Evolutionary conservation across 2,888 invertebrate genomes (phyloP), one percentile per base, ranked within the genome.

Genomic region (Scaptomyza cyrtandrae): DNA sequence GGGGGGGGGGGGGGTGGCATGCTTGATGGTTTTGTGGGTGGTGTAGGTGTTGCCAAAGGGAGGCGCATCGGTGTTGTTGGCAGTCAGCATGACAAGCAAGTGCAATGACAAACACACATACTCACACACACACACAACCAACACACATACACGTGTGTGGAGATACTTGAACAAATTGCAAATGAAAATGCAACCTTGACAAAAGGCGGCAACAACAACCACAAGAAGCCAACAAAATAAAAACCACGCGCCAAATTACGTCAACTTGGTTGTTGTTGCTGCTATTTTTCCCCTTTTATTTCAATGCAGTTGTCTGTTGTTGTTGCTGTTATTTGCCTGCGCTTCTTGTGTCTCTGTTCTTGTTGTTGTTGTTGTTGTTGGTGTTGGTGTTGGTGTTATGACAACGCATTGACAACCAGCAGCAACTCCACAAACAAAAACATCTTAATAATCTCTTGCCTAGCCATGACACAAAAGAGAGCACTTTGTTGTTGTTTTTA

Each of bases 111-210:
- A n/a, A 50, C 33, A 35, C 13, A 19, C 35, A 35, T 13, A 19
- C 35, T 19, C 35, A 50, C 7, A 24, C 16, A 59, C 53, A 46
- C 43, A 62, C 55, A 49, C 35, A 29, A 48, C 54, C 43, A 53
- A 41, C 56, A 43, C 33, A 39, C n/a, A 57, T 29, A n/a, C 39
- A 31, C 37, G 37, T 29, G 48, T 39, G 16, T 46, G 48, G 27
- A 37, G 27, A 60, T 14, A 71, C 67, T 71, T 77, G 54, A 54
- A 43, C 54, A 68, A 84, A 68, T 68, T 74, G 68, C 65, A 80
- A 83, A 83, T 68, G 78, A 71, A 81, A 86, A 80, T 80, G 67
- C 71, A 86, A 86, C 81, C 81, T 81, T 86, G 78, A 78, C 76
- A 87, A 78, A 78, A 76, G 56, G 33, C 60, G 24, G 13, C 24